Evolutionary conservation across 1,140 invertebrate species (phyloP), one percentile per base, ranked within the genome.

Genomic region (Cardiocondyla obscurior): DNA sequence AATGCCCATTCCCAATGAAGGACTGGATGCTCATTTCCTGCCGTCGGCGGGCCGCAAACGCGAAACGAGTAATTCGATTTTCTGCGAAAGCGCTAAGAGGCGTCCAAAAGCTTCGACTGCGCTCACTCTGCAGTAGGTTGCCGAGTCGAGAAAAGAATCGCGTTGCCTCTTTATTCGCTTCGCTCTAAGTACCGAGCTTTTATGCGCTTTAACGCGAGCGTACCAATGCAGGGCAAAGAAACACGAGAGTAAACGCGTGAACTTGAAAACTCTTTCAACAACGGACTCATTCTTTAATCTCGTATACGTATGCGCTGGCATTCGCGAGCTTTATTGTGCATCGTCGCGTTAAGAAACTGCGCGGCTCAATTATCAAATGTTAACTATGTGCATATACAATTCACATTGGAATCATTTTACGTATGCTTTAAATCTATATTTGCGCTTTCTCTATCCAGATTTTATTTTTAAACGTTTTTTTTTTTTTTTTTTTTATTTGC

Each of bases 51-150:
- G 76, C 55, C 51, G 76, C 51, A 22, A 65, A 70, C 58, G 86
- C 83, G 89, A 88, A 84, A 77, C 81, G 84, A 58, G 81, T 91
- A 90, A 91, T 91, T 91, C 85, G 87, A 91, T 90, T 91, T 90
- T 88, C 88, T 49, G 62, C 81, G 51, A 85, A 79, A 65, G 81
- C 82, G 36, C 53, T 83, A 85, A 88, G 74, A 85, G 83, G 88
- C 79, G 83, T 89, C 85, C 84, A 84, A 85, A 86, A 81, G 65
- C 76, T 55, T 49, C 22, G 39, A 28, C 19, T 36, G 49, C 30
- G 69, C 30, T 39, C 67, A 57, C 25, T 46, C 42, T 19, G 42
- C 19, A 14, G 25, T 55, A 57, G 42, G 46, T 85, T 76, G 46
- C 53, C 19, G 84, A 73, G 55, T 81, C 39, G 64, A 49, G 25